These are phyloP conservation scores for Conistra vaccinii DNA, from an alignment of 2,888 invertebrate genomes.

Conservation along the genomic window DNA sequence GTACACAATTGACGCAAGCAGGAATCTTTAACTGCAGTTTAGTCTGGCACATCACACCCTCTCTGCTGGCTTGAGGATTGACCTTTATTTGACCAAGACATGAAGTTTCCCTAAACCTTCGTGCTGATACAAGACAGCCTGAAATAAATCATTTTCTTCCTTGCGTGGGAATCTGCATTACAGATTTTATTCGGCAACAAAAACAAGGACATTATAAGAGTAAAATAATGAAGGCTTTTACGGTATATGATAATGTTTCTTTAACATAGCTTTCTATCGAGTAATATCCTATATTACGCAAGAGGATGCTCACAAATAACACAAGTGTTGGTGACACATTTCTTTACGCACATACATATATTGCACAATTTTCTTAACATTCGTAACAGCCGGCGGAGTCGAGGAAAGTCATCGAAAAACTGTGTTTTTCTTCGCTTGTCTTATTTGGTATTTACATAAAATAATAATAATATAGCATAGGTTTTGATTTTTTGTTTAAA, in stretches of 20 bases:
- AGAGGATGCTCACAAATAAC: conserved; percentile 11
- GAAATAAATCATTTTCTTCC: neutral
- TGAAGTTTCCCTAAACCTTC: neutral
- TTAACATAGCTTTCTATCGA: neutral
- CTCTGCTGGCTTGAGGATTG: neutral
- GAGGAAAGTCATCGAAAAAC: neutral
- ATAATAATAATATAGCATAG: neutral
- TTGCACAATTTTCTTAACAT: conserved; percentile 19
- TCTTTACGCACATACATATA: conserved; percentile 7
- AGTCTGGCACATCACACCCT: neutral
- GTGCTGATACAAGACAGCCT: neutral
- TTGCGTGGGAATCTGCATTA: neutral
- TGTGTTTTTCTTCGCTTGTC: neutral
- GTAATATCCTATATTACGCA: conserved; percentile 7
- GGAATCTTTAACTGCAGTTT: neutral
- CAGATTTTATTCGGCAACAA: neutral
- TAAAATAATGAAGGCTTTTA: neutral
- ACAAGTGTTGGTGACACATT: conserved; percentile 31
- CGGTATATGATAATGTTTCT: conserved; percentile 1
- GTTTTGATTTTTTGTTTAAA: too few species aligned
- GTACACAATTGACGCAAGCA: neutral
- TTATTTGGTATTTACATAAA: neutral
- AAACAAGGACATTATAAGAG: neutral
- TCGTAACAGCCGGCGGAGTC: neutral
- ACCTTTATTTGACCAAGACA: neutral